These are phyloP conservation scores for Stictonetta naevosa DNA, from an alignment of 2,113 vertebrate species.

Conservation along the genomic window DNA sequence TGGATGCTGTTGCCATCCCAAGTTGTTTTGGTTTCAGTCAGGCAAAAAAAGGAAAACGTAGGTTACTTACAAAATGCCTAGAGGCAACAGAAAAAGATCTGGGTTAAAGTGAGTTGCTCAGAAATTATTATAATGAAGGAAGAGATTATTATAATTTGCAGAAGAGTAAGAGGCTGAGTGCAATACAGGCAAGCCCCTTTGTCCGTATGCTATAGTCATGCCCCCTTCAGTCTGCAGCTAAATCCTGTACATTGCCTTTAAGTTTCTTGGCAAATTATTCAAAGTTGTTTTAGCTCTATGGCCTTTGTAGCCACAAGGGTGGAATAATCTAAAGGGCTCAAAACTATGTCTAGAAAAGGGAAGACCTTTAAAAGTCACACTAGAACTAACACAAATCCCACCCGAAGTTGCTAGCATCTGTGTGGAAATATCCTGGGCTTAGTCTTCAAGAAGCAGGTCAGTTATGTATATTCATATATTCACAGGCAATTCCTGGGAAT, in stretches of 20 bases:
- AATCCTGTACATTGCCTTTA: neutral
- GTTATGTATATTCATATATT: neutral
- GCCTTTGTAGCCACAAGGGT: neutral
- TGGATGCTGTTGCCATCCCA: neutral
- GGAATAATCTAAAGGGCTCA: neutral
- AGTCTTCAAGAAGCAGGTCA: neutral
- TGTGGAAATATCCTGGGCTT: neutral
- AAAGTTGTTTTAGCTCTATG: neutral
- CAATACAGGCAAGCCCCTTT: rapidly evolving
- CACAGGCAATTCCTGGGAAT: neutral
- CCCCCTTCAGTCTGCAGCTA: neutral
- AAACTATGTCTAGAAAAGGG: neutral
- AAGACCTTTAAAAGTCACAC: neutral
- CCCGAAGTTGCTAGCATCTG: neutral
- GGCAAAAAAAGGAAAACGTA: neutral
- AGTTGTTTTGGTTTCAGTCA: neutral
- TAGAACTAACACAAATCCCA: neutral
- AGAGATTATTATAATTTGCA: neutral
- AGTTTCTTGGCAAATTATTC: neutral
- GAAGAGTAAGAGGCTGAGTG: neutral
- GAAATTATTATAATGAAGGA: neutral
- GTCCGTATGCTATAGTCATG: neutral
- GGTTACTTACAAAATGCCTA: neutral
- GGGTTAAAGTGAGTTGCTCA: neutral
- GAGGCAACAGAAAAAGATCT: neutral